Conservation (phyloP, 2,888 invertebrate genomes). For the Helleia helle region DNA sequence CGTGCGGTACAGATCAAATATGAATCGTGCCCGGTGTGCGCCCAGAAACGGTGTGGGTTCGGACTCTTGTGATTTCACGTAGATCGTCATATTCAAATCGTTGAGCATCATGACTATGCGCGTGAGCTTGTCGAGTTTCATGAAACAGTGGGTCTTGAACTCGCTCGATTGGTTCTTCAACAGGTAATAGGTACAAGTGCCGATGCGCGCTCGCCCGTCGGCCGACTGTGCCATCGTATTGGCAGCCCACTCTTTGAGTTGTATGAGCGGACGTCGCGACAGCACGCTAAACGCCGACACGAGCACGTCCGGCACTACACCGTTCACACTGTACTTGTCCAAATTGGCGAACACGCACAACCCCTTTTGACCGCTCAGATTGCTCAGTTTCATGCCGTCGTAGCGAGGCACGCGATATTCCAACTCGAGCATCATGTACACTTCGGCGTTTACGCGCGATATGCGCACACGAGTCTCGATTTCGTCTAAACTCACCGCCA, state of each 20-base stretch:
- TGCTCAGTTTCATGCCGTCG: conserved; percentile 5
- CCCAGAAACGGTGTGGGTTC: not conserved
- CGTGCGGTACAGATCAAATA: no score
- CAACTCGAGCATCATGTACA: no score
- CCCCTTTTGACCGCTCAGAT: conserved; percentile 7
- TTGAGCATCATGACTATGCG: conserved; percentile 6
- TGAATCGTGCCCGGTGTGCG: no score
- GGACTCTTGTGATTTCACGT: no score
- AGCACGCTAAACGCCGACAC: conserved; percentile 4
- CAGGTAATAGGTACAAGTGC: conserved; percentile 4
- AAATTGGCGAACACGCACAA: conserved; percentile 1
- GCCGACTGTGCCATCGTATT: conserved; percentile 2
- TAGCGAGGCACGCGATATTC: no score
- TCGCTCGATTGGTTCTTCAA: conserved; percentile 5
- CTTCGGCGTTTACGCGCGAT: no score
- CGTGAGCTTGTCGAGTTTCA: conserved; percentile 5
- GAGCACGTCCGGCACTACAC: conserved; percentile 1
- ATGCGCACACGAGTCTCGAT: no score
- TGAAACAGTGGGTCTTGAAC: conserved; percentile 3
- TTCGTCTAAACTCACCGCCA: no score
- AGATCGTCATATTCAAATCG: not conserved
- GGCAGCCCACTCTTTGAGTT: not conserved
- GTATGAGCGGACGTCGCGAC: not conserved
- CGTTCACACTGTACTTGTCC: not conserved
- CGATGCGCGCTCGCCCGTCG: conserved; percentile 1